These are phyloP conservation scores for Hydrozoanthus tunicans DNA, from an alignment of 64 coral and sea anemone species.

Conservation along the genomic window DNA sequence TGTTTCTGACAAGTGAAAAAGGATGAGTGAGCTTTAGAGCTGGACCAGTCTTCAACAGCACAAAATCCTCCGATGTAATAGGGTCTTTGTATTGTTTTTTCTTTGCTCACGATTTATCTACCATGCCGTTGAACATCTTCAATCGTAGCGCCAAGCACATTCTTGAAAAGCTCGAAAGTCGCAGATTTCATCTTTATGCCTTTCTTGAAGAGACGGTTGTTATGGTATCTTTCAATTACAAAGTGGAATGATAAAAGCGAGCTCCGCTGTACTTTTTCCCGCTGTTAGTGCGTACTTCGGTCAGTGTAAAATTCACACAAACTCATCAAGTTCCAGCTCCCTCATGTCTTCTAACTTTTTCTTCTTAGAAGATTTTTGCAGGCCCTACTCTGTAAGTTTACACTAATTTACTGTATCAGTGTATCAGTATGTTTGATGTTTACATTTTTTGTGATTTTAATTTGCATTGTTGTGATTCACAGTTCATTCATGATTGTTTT, in stretches of 20 bases:
- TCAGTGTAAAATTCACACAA: too few relatives aligned
- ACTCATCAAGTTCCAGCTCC: not conserved
- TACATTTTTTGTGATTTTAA: too few relatives aligned
- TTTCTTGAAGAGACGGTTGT: too few relatives aligned
- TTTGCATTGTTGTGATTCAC: too few relatives aligned
- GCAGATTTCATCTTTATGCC: not conserved
- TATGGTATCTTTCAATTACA: too few relatives aligned
- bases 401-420: not conserved
- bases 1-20: not conserved
- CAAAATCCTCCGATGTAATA: too few relatives aligned
- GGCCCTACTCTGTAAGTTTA: not conserved
- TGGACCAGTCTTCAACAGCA: too few relatives aligned
- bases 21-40: not conserved
- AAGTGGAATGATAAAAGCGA: too few relatives aligned
- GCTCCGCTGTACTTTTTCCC: not conserved
- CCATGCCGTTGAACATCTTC: not conserved
- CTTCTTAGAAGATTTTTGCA: not conserved
- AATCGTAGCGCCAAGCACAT: slow-evolving; percentile 5
- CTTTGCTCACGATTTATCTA: not conserved
- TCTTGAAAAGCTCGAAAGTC: not conserved
- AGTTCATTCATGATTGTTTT: too few relatives aligned
- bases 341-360: too few relatives aligned
- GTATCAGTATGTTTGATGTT: too few relatives aligned
- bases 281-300: not conserved
- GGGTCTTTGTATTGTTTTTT: not conserved